Base-by-base conservation (phyloP, 2,888 invertebrate genomes). In the Andrena marginata region DNA sequence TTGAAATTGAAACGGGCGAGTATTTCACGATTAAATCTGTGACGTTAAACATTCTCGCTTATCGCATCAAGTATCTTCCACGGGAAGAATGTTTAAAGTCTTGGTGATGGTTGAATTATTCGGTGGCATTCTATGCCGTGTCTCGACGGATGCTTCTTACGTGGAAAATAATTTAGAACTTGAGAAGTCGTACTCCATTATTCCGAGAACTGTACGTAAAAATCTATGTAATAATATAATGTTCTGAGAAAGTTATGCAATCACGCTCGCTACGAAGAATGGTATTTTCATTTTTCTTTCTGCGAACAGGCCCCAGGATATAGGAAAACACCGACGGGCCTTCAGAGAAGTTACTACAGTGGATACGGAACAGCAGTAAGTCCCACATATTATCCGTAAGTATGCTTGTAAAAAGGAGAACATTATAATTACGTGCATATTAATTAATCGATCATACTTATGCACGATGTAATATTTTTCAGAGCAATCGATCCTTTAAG, bases 401-500 rank as follows among this genome's bases (percentile, higher is more conserved):
- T 56, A 10, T 26, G 3, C 10, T 56, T 16, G 42, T 4, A 4
- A 42, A 26, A 20, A 10, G 56, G 0, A 56, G 56, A 56, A 42
- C 1, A 42, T 42, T 42, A 42, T 42, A 16, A 42, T 51, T 20
- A 20, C 20, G 8, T 8, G 42, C 8, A 2, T n/a, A 7, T 20
- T 20, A 51, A 51, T 20, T 51, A 51, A 8, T 51, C n/a, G 51
- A 20, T 51, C 1, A 2, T 51, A 51, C 8, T 51, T 20, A 20
- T 26, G 10, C 20, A 26, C 13, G 20, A 56, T 23, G 26, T 56
- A 20, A 56, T 56, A 10, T 26, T 64, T 90, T 91, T 62, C 83
- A 93, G 93, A 65, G 89, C 92, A 48, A 93, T 94, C 74, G 94
- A 94, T 84, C 94, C 94, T n/a, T 90, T 94, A 67, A 93, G 93